Evolutionary conservation across 1,140 invertebrate species (phyloP).

Genomic region (fruit fly (Drosophila melanogaster)): Release_6_plus_ISO1_MT NT_037436.4:9998501-9999000

Average conservation of each 20-base stretch:
- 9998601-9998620: slow-evolving; percentile 60
- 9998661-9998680: slow-evolving; percentile 26
- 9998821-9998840: too few species aligned
- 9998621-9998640: slow-evolving; percentile 55
- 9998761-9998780: not conserved
- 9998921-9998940: too few species aligned
- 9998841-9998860: too few species aligned
- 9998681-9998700: slow-evolving; percentile 13
- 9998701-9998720: not conserved
- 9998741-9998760: slow-evolving; percentile 31
- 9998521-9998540: slow-evolving; percentile 15
- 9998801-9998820: too few species aligned
- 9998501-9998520: slow-evolving; percentile 72
- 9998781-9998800: too few species aligned
- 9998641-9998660: slow-evolving; percentile 15
- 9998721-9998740: not conserved
- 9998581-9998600: slow-evolving; percentile 49
- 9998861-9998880: too few species aligned
- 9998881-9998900: too few species aligned
- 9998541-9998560: not conserved
- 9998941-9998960: not conserved
- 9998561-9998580: slow-evolving; percentile 47
- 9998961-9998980: not conserved
- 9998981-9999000: not conserved
- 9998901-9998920: too few species aligned